These are phyloP conservation scores for Norana najaformis DNA, from an alignment of 2,888 invertebrate species.

Conservation along the genomic window DNA sequence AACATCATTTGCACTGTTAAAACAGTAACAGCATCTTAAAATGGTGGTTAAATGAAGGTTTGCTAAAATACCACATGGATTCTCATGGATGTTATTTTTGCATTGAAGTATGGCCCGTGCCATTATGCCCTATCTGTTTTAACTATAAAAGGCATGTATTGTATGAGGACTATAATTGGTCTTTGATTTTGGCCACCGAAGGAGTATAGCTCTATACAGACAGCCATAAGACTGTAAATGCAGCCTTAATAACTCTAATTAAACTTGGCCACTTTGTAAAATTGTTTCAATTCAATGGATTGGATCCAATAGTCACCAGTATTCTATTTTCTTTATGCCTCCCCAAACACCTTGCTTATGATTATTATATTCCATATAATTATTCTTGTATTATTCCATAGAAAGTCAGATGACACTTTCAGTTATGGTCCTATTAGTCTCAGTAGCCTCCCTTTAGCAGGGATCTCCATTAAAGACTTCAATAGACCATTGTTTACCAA, in stretches of 20 bases:
- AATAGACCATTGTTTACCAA: not conserved
- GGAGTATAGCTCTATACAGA: too few relatives aligned
- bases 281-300: too few relatives aligned
- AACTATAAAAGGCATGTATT: not conserved
- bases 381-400: not conserved
- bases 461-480: not conserved
- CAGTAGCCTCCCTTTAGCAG: not conserved
- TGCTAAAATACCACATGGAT: not conserved
- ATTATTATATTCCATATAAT: not conserved
- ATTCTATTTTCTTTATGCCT: not conserved
- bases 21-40: not conserved
- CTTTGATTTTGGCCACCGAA: too few relatives aligned
- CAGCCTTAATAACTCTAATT: too few relatives aligned
- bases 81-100: too few relatives aligned
- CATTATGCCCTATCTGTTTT: not conserved
- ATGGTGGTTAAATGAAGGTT: not conserved
- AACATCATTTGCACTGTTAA: not conserved
- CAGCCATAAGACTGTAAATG: too few relatives aligned
- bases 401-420: not conserved
- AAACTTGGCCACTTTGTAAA: too few relatives aligned
- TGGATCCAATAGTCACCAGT: too few relatives aligned
- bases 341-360: not conserved
- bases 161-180: not conserved
- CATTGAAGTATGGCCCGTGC: not conserved
- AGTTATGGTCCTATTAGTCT: not conserved